phyloP scores from a whole-genome alignment of 2,113 vertebrate genomes.

The Cercocebus atys region DNA sequence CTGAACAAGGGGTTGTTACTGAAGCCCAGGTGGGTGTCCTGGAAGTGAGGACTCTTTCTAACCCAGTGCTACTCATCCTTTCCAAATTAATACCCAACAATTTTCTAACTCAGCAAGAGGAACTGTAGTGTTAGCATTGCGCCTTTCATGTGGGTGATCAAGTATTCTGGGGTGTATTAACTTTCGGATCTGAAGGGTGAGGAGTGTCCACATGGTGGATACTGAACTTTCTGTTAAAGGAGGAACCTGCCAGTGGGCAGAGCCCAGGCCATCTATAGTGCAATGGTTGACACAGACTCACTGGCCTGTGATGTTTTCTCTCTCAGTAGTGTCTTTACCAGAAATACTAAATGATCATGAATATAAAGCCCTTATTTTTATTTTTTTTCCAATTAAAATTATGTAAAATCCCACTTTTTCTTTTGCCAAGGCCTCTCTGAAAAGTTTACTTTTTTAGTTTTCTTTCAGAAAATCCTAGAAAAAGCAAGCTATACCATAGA shows the following conservation, averaged over 20 bases:
- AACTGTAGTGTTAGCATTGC: background rate
- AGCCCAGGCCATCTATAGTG: background rate
- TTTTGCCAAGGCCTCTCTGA: background rate
- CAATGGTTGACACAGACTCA: background rate
- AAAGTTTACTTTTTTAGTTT: background rate
- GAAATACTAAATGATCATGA: background rate
- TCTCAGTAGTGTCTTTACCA: background rate
- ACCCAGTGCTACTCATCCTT: background rate
- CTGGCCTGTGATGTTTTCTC: background rate
- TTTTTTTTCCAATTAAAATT: background rate
- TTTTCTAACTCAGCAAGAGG: conserved; percentile 6
- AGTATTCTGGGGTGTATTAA: background rate
- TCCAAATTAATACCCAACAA: background rate
- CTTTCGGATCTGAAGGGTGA: background rate
- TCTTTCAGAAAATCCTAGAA: background rate
- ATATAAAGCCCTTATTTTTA: background rate
- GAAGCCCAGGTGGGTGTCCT: background rate
- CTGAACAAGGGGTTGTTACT: background rate
- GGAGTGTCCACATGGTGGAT: background rate
- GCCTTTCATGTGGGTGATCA: background rate
- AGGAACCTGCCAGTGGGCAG: background rate
- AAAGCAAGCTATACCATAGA: background rate
- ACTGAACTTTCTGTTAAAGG: background rate
- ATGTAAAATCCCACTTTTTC: background rate
- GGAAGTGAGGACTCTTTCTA: background rate